Percentiles rank a stretch among this genome's conserved stretches.
Evolutionary conservation across 2,888 invertebrate species (phyloP).

Genomic region (Xestia ashworthii): DNA sequence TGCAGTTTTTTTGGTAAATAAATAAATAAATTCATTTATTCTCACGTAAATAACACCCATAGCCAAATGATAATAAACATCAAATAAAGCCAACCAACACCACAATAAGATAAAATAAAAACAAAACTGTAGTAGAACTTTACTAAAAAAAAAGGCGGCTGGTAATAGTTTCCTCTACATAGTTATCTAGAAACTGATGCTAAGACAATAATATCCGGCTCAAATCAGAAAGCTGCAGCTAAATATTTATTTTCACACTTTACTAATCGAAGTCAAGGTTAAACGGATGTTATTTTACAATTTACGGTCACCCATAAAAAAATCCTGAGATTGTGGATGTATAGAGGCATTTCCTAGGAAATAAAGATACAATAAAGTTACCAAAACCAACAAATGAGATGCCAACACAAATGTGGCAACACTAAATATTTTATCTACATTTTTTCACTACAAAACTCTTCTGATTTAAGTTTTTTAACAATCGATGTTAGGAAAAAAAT

Average conservation of each 20-base stretch:
- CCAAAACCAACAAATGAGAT: background rate
- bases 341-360: background rate
- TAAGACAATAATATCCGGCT: background rate
- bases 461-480: background rate
- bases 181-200: background rate
- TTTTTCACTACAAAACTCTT: background rate
- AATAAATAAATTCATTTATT: too few species aligned
- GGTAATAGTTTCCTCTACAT: background rate
- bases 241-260: conserved; percentile 16
- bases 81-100: too few species aligned
- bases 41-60: too few species aligned
- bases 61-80: too few species aligned
- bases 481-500: conserved; percentile 7
- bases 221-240: background rate
- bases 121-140: background rate
- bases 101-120: too few species aligned
- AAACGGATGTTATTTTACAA: conserved; percentile 7
- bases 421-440: background rate
- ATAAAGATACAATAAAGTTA: background rate
- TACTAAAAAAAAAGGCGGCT: background rate
- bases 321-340: background rate
- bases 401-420: background rate
- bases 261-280: conserved; percentile 25
- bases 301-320: conserved; percentile 25
- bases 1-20: too few species aligned